phyloP scores from a whole-genome alignment of 37 sponge, comb jelly and placozoan species.

The Tethya wilhelma region DNA sequence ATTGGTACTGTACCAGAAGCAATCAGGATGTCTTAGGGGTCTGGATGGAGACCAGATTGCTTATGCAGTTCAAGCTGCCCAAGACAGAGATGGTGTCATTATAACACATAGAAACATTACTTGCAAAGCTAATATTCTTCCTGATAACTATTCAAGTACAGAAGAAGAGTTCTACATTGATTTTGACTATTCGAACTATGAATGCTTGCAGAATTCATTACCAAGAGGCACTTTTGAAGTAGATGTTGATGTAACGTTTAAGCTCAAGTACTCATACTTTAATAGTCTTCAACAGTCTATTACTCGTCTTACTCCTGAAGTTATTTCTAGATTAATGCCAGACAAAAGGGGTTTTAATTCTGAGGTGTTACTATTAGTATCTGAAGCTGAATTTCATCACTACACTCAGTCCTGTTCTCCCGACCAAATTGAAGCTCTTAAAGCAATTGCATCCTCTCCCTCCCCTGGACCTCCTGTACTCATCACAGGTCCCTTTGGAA shows the following conservation, averaged over 20 bases:
- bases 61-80: conserved; percentile 56
- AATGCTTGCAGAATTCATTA: background rate
- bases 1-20: conserved; percentile 6
- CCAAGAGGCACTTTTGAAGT: no score
- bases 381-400: background rate
- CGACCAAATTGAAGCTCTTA: conserved; percentile 21
- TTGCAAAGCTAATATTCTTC: conserved; percentile 14
- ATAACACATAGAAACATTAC: background rate
- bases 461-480: conserved; percentile 44
- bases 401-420: conserved; percentile 1
- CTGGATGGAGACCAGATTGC: conserved; percentile 42
- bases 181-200: background rate
- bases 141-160: conserved; percentile 6
- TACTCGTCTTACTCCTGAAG: background rate
- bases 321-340: conserved; percentile 27
- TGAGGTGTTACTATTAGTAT: no score
- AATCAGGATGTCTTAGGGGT: conserved; percentile 13
- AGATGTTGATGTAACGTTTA: conserved; percentile 37
- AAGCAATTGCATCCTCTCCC: conserved; percentile 5
- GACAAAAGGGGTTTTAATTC: no score
- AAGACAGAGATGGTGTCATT: conserved; percentile 21
- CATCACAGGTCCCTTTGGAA: conserved; percentile 64
- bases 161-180: conserved; percentile 29
- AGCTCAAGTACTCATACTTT: conserved; percentile 53
- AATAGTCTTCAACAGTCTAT: conserved; percentile 18